These are phyloP conservation scores for Chaenocephalus aceratus DNA, from an alignment of 2,113 vertebrate species.

Conservation along the genomic window DNA sequence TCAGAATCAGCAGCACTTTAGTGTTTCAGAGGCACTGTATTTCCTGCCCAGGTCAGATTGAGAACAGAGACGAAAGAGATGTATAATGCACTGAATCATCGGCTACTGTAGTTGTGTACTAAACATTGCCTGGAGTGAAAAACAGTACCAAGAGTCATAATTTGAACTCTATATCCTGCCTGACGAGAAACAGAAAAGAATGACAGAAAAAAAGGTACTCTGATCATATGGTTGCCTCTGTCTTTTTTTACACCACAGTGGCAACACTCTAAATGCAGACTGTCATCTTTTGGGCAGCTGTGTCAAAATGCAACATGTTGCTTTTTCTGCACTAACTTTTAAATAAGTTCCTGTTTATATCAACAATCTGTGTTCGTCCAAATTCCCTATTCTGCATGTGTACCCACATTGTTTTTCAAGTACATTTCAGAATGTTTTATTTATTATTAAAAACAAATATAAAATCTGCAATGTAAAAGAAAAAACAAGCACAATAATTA, in stretches of 20 bases:
- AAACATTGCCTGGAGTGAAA: constrained; percentile 45
- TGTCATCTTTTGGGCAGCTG: constrained; percentile 29
- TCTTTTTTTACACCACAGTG: constrained; percentile 59
- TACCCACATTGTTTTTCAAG: not conserved
- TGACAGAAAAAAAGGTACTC: constrained; percentile 28
- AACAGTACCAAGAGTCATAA: constrained; percentile 54
- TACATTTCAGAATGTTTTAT: constrained; percentile 19
- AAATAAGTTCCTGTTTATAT: constrained; percentile 34
- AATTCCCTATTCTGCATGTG: constrained; percentile 21
- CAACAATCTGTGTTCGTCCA: constrained; percentile 16
- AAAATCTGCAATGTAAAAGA: not conserved
- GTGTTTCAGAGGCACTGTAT: constrained; percentile 51
- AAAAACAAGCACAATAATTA: constrained; percentile 4
- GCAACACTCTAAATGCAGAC: constrained; percentile 41
- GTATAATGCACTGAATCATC: constrained; percentile 60
- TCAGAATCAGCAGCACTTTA: constrained; percentile 71
- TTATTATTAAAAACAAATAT: not conserved
- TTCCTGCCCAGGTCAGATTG: constrained; percentile 66
- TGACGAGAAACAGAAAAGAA: constrained; percentile 63
- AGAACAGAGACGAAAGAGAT: constrained; percentile 62
- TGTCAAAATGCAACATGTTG: constrained; percentile 47
- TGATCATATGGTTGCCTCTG: constrained; percentile 33
- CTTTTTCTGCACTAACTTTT: constrained; percentile 27
- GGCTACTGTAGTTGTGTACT: constrained; percentile 59
- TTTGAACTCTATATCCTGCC: constrained; percentile 59